phyloP scores from a whole-genome alignment of 2,797 vertebrate genomes.

The Xenopus petersii region DNA sequence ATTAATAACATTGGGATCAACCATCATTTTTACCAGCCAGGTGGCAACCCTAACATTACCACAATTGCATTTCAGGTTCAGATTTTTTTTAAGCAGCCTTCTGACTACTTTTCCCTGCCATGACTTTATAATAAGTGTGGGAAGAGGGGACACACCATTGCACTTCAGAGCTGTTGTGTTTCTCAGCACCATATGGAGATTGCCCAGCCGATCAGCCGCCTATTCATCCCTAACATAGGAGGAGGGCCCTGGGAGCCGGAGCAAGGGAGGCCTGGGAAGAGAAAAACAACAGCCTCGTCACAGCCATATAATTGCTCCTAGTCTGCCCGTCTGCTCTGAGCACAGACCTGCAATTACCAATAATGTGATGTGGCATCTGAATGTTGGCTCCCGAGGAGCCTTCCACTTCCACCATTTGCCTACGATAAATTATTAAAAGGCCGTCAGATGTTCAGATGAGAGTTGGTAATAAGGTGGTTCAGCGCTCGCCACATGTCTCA shows the following conservation, averaged over 20 bases:
- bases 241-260: constrained; percentile 8
- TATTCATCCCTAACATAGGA: constrained; percentile 23
- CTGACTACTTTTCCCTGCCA: too few relatives aligned
- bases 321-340: constrained; percentile 55
- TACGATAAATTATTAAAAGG: constrained; percentile 90
- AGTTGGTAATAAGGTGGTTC: constrained; percentile 58
- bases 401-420: constrained; percentile 72
- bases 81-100: too few relatives aligned
- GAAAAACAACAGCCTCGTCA: constrained; percentile 15
- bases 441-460: constrained; percentile 84
- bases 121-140: not conserved
- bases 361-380: constrained; percentile 55
- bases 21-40: too few relatives aligned
- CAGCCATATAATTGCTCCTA: constrained; percentile 52
- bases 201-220: constrained; percentile 32
- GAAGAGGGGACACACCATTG: not conserved
- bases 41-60: too few relatives aligned
- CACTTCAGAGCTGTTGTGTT: not conserved
- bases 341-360: constrained; percentile 55
- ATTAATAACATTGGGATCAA: too few relatives aligned
- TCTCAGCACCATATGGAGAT: constrained; percentile 48
- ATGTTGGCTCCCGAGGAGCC: constrained; percentile 51
- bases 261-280: constrained; percentile 7
- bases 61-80: too few relatives aligned
- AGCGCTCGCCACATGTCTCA: constrained; percentile 81